phyloP scores from a whole-genome alignment of 2,888 invertebrate species.

The Leptinotarsa peninsularis region DNA sequence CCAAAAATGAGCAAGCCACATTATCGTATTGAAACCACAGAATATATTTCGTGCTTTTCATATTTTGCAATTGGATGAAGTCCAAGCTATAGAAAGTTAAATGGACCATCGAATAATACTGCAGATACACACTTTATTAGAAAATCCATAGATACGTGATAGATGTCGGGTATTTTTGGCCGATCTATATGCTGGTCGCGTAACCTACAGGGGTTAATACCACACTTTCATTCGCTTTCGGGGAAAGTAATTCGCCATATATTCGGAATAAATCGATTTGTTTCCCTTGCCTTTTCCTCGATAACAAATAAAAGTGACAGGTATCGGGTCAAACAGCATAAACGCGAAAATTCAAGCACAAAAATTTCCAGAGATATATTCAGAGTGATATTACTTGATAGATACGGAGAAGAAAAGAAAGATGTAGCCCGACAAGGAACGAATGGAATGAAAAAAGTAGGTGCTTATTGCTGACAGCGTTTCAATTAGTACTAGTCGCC shows the following conservation, averaged over 20 bases:
- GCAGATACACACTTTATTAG: background rate
- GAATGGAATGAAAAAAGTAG: too few relatives aligned
- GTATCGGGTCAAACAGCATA: background rate
- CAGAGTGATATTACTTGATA: too few relatives aligned
- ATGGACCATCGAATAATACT: background rate
- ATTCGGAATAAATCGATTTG: background rate
- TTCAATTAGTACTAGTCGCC: too few relatives aligned
- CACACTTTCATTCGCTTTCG: conserved; percentile 1
- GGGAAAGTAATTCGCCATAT: background rate
- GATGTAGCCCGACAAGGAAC: too few relatives aligned
- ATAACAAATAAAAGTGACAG: background rate
- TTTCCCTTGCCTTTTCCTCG: background rate
- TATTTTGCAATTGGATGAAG: background rate
- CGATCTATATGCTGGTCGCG: background rate
- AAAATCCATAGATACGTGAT: conserved; percentile 6
- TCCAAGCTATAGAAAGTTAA: background rate
- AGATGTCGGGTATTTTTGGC: background rate
- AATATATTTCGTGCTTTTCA: background rate
- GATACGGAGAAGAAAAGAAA: too few relatives aligned
- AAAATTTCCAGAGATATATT: too few relatives aligned
- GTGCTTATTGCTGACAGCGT: too few relatives aligned
- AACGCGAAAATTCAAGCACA: background rate
- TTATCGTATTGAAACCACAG: too few relatives aligned
- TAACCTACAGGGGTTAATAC: conserved; percentile 4
- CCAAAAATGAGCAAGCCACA: too few relatives aligned